Conservation (phyloP, 2,113 vertebrate genomes). For the Euleptes europaea region DNA sequence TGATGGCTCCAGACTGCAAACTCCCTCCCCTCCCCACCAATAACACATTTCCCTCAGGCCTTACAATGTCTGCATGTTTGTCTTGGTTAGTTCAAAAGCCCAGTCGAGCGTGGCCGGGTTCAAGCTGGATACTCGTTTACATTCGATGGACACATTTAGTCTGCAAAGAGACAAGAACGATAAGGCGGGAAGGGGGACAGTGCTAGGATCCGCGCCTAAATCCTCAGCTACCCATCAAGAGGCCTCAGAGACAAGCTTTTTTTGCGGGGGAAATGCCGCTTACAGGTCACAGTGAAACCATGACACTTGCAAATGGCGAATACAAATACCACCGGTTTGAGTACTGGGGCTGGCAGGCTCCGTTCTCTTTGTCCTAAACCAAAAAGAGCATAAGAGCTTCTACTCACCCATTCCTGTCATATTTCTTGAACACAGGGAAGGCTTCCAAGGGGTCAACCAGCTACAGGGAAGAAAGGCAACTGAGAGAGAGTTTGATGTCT, state of each 20-base stretch:
- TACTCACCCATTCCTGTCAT: slow-evolving; percentile 91
- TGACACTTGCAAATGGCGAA: not conserved
- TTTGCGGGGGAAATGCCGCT: too few species aligned
- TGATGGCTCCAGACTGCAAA: not conserved
- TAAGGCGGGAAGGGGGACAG: too few species aligned
- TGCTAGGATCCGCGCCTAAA: not conserved
- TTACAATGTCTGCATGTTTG: slow-evolving; percentile 95
- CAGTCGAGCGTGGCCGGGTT: slow-evolving; percentile 87
- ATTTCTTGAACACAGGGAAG: slow-evolving; percentile 95
- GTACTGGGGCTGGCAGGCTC: not conserved
- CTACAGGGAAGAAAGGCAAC: slow-evolving; percentile 64
- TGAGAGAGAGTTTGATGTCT: not conserved
- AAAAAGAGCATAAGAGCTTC: not conserved
- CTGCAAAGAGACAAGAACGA: slow-evolving; percentile 56
- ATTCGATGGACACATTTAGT: slow-evolving; percentile 90
- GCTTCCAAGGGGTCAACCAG: slow-evolving; percentile 88
- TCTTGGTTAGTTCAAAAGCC: slow-evolving; percentile 94
- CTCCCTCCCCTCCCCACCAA: not conserved
- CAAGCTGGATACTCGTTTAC: slow-evolving; percentile 83
- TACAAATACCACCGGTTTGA: not conserved
- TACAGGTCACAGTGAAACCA: not conserved
- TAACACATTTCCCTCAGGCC: slow-evolving; percentile 4
- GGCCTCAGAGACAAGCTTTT: not conserved
- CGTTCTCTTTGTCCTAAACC: too few species aligned
- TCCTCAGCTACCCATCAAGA: not conserved